Conservation (phyloP, 2,888 invertebrate genomes). For the Lissonota sp. region DNA sequence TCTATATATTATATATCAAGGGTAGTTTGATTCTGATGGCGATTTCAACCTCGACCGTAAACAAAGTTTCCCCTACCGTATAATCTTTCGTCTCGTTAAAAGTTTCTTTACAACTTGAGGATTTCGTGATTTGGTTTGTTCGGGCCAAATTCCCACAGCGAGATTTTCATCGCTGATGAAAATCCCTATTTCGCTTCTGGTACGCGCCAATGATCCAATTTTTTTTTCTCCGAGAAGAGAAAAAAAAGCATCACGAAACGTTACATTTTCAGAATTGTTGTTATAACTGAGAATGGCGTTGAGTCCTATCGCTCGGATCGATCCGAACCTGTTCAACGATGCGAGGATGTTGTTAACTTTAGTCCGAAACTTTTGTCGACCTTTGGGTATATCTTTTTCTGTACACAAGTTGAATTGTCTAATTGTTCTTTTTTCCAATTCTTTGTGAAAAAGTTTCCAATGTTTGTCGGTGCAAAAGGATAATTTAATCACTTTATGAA, state of each 20-base stretch:
- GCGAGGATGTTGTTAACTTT: not conserved
- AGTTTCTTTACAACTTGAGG: slow-evolving; percentile 46
- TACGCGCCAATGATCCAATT: not conserved
- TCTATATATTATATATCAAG: not conserved
- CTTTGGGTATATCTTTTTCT: not conserved
- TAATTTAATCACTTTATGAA: not conserved
- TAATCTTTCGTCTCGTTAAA: slow-evolving; percentile 58
- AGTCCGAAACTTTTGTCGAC: not conserved
- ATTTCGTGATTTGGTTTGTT: slow-evolving; percentile 35
- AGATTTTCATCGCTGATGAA: slow-evolving; percentile 1
- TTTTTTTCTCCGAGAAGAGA: not conserved
- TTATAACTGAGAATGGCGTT: not conserved
- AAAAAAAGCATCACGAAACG: not conserved
- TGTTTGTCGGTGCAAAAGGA: not conserved
- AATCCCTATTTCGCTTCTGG: not conserved
- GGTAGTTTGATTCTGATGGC: not conserved
- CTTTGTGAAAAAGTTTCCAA: not conserved
- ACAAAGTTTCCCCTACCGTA: slow-evolving; percentile 45
- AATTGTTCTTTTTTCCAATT: not conserved
- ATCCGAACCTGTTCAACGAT: not conserved
- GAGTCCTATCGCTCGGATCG: not conserved
- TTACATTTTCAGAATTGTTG: not conserved
- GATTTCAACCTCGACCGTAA: slow-evolving; percentile 15
- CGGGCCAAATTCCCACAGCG: not conserved
- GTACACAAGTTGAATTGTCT: not conserved